A percentile compares a stretch with the other conserved stretches of the same genome.
Conservation (phyloP, 53 echinoderm and acorn worm species). For the Apostichopus leukothele region DNA sequence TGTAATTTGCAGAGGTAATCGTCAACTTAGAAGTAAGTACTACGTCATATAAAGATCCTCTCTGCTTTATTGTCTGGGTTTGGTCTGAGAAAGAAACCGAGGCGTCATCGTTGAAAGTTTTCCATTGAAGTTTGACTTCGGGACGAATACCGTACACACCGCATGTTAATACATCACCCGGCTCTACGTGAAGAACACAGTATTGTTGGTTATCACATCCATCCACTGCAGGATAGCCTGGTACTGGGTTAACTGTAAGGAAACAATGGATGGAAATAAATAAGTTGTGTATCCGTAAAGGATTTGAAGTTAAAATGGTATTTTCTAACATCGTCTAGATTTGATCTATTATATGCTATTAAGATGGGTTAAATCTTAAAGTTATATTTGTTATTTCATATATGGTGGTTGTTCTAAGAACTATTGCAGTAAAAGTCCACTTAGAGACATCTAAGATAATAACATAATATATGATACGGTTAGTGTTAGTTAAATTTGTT, state of each 20-base stretch:
- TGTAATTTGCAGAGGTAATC: background rate
- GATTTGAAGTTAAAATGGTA: no score
- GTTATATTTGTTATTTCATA: no score
- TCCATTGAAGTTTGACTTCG: background rate
- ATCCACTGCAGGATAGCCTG: background rate
- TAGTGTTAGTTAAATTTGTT: no score
- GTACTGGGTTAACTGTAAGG: background rate
- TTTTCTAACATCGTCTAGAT: background rate
- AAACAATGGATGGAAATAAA: no score
- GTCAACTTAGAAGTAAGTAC: background rate
- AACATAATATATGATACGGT: no score
- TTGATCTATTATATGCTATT: no score
- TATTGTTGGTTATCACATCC: constrained; percentile 21
- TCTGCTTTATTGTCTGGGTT: background rate
- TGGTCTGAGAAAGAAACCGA: background rate
- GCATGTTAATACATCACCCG: background rate
- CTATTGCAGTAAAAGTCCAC: no score
- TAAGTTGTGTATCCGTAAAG: no score
- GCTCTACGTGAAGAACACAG: background rate
- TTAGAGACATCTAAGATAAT: no score
- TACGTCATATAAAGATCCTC: background rate
- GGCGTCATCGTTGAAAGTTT: background rate
- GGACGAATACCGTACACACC: background rate
- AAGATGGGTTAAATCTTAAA: no score
- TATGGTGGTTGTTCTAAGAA: no score